Evolutionary conservation across 2,113 vertebrate genomes (phyloP), one percentile per base, ranked within the genome.

Genomic region (Probosciger aterrimus): DNA sequence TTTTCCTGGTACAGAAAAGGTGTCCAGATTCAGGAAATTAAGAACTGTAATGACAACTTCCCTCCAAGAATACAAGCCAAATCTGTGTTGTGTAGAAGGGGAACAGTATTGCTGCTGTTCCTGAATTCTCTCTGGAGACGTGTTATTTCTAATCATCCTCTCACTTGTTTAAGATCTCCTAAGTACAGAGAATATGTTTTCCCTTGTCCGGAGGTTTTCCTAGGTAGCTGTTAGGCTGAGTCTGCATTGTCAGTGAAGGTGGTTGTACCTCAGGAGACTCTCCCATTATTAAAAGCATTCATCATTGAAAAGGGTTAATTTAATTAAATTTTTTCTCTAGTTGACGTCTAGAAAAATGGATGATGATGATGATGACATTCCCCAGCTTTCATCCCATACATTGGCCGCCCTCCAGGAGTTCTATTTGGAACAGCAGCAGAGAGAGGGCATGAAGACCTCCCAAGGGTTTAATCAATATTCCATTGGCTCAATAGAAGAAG

Each of bases 401-500:
- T 91, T 99, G 88, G 98, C 98, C 15, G 99, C 99, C 17, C 98
- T 99, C 94, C 99, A 98, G 94, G 99, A 99, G 88, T 99, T 99
- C 93, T 99, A 99, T 92, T 86, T 95, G 14, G 99, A 99, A 85
- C 98, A 97, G 82, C 94, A 97, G 85, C 91, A 96, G 20, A 95
- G 71, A 82, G 95, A 96, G 18, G 93, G 93, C 74, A 62, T 75
- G 89, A 95, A 91, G 91, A 73, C 89, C 81, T 75, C 41, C 50
- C 60, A 93, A 1, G 87, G 62, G 7, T 83, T 90, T 17, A 94
- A 98, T 73, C 98, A 96, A 78, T 99, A 98, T 24, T 89, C 96
- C 33, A 76, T 99, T 59, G 99, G 98, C 71, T 97, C 98, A 1
- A 94, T 99, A 93, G 98, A 98, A 91, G 99, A 99, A 97, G 98